Percentiles rank a stretch among this genome's conserved stretches.
Evolutionary conservation across 2,797 vertebrate species (phyloP).

Genomic region (Rhinogobio ventralis): DNA sequence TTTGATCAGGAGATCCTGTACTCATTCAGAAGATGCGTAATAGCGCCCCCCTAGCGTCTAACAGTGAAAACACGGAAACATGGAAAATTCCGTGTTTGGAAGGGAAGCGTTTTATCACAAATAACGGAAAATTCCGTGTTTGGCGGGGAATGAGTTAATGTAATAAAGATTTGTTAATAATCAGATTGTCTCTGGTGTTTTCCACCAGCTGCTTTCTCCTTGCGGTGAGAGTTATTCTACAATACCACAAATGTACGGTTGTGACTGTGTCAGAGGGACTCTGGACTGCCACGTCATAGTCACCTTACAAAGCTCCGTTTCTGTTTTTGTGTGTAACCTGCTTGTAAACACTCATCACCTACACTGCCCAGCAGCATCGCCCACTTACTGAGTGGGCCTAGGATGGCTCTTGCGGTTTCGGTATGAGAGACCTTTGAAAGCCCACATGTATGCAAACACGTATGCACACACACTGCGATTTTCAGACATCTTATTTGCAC

Average conservation of each 20-base stretch:
- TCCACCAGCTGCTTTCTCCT: neutral
- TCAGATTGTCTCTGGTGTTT: conserved; percentile 4
- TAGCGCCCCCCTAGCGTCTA: too few relatives aligned
- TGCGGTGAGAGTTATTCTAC: neutral
- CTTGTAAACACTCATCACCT: conserved; percentile 37
- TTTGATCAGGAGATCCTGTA: too few relatives aligned
- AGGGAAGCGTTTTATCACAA: too few relatives aligned
- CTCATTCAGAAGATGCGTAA: too few relatives aligned
- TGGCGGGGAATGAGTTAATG: too few relatives aligned
- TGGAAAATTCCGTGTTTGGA: too few relatives aligned
- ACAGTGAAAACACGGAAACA: too few relatives aligned
- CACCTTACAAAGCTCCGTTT: neutral
- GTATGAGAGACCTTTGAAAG: conserved; percentile 33
- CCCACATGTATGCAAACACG: conserved; percentile 33
- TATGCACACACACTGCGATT: neutral
- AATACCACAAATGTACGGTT: neutral
- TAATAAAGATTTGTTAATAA: neutral
- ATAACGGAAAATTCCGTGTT: too few relatives aligned
- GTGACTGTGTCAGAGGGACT: neutral
- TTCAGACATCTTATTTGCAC: conserved; percentile 15
- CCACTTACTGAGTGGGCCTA: conserved; percentile 37
- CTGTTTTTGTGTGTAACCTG: neutral
- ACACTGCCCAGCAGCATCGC: conserved; percentile 16
- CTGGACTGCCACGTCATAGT: conserved; percentile 1
- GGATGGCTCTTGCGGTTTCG: neutral